Evolutionary conservation across 2,888 invertebrate species (phyloP), one percentile per base, ranked within the genome.

Genomic region (Synanthedon tipuliformis): DNA sequence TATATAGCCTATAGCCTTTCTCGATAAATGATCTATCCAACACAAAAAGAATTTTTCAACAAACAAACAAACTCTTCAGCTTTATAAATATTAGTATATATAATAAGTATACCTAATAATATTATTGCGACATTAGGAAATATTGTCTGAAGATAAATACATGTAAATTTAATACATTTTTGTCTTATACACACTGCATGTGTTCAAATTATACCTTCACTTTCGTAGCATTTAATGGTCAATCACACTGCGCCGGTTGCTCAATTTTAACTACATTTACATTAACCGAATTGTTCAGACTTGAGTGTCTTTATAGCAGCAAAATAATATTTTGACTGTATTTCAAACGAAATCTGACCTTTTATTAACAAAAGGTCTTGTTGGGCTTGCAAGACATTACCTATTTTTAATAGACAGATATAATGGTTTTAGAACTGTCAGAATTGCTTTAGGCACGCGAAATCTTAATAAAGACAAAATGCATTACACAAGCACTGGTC

Each of bases 221-320:
- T 63, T 61, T 61, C 55, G 34, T 51, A 51, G 49, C 58, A 59
- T 59, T 61, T 40, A 51, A 27, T 55, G 57, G 59, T 57, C 61
- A 60, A 63, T 62, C 61, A 63, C 57, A 54, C 56, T 16, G 23
- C 13, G 45, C 5, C 51, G 40, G 53, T 62, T 60, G 54, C 55
- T 54, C 54, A 59, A 63, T 50, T 40, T 55, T 51, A 56, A 55
- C 55, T 53, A 41, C 53, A 54, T 54, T 57, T 54, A 52, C 58
- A 59, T 59, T 55, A 56, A 57, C 56, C 58, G 59, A 61, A 61
- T 61, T 52, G 55, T 56, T 59, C 60, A 63, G 62, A 62, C 16
- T 18, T 11, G 18, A 49, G 15, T 49, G 18, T 49, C 49, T 16
- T 5, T 45, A 13, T 45, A n/a, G 45, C 13, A 13, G 15, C 45